Evolutionary conservation across 2,797 vertebrate genomes (phyloP), one percentile per base, ranked within the genome.

Genomic region (Chaunax sp.): DNA sequence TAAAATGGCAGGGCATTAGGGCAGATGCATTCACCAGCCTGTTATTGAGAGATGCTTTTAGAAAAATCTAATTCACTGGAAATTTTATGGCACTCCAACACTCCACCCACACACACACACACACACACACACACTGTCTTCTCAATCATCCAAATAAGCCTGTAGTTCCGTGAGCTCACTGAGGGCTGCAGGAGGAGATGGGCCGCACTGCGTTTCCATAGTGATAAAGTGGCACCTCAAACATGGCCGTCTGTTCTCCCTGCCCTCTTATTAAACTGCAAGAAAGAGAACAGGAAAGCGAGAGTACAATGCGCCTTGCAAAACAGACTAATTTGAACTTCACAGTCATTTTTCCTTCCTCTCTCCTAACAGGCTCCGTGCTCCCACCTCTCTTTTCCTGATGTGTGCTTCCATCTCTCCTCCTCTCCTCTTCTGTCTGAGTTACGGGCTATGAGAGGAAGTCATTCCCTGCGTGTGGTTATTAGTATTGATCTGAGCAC

Each of bases 1-100:
- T 90, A 92, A 92, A 92, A 92, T 87, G 90, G 89, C 81, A 90
- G 88, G 87, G 85, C 91, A 92, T 93, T 93, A 92, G 87, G 89
- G 81, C 89, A 90, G 82, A 87, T 75, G 41, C 87, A 88, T 88
- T 88, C 83, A 70, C 69, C 70, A 62, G 77, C 79, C 87, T 91
- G 84, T 92, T 90, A 93, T 93, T 91, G 90, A 91, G 87, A 92
- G 89, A 88, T 82, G 89, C 89, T 92, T 93, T 93, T 83, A 92
- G 89, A 81, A 88, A 90, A 93, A 94, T 94, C 92, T 81, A 91
- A 92, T 94, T 93, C 87, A 50, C 78, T 63, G 66, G 81, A 90
- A 75, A 83, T 87, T 83, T 75, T 79, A 78, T 73, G 37, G 78
- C 75, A 76, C 74, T 84, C 70, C 71, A 59, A 41, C 49, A 30